phyloP scores from a whole-genome alignment of 1,140 invertebrate species.

The Bombus vancouverensis region DNA sequence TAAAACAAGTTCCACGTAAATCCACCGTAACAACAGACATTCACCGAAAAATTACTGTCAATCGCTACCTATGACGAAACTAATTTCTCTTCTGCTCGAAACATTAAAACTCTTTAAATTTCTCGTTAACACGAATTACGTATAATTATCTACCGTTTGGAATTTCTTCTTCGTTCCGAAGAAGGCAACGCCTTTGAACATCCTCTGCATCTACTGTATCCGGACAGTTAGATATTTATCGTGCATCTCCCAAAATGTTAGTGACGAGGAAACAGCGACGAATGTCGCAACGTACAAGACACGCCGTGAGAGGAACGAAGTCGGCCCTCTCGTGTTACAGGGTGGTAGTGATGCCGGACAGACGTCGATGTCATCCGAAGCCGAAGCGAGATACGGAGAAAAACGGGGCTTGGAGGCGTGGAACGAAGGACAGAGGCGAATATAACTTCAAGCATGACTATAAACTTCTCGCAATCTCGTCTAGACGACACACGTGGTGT shows the following conservation, averaged over 20 bases:
- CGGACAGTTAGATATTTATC: no score
- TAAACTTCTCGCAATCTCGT: conserved; percentile 69
- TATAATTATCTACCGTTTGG: no score
- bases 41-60: no score
- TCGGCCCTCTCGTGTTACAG: conserved; percentile 45
- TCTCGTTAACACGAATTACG: no score
- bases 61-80: no score
- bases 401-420: background rate
- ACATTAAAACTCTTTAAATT: no score
- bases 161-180: no score
- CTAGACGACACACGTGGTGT: conserved; percentile 65
- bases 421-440: conserved; percentile 31
- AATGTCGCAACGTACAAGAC: conserved; percentile 28
- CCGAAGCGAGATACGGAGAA: conserved; percentile 33
- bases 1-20: no score
- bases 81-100: no score
- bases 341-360: conserved; percentile 53
- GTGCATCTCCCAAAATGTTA: background rate
- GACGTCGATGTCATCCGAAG: conserved; percentile 63
- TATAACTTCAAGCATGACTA: conserved; percentile 50
- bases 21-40: no score
- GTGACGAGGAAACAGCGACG: background rate
- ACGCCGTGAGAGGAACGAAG: background rate
- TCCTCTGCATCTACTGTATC: no score
- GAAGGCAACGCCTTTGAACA: no score